Conservation (phyloP, 2,113 vertebrate species). For the Sialia sialis region DNA sequence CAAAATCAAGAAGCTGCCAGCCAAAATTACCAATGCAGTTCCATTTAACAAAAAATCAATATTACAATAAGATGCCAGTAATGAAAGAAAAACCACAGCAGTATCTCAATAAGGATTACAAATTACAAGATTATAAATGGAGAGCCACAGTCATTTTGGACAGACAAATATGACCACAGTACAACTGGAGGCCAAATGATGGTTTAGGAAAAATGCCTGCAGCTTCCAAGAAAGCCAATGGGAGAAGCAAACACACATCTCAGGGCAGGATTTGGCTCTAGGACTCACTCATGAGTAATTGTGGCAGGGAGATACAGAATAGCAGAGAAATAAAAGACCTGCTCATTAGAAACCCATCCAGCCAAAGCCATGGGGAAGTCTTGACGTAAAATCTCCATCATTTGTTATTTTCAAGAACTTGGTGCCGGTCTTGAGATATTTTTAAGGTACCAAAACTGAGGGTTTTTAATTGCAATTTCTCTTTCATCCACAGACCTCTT, state of each 20-base stretch:
- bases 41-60: constrained; percentile 62
- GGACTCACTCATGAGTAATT: not conserved
- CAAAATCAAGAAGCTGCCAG: constrained; percentile 14
- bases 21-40: constrained; percentile 55
- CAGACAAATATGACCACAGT: constrained; percentile 49
- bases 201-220: constrained; percentile 31
- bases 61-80: constrained; percentile 61
- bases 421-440: not conserved
- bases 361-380: not conserved
- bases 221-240: constrained; percentile 38
- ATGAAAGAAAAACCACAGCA: constrained; percentile 48
- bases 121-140: constrained; percentile 63
- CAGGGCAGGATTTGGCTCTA: constrained; percentile 25
- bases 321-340: constrained; percentile 25
- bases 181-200: constrained; percentile 22
- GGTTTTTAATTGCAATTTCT: not conserved
- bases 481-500: not conserved
- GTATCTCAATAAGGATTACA: constrained; percentile 58
- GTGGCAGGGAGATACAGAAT: not conserved
- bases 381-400: not conserved
- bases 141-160: constrained; percentile 49
- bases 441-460: not conserved
- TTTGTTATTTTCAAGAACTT: constrained; percentile 5
- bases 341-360: constrained; percentile 42
- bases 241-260: constrained; percentile 13